Conservation (phyloP, 2,888 invertebrate species). For the Salpingus planirostris region DNA sequence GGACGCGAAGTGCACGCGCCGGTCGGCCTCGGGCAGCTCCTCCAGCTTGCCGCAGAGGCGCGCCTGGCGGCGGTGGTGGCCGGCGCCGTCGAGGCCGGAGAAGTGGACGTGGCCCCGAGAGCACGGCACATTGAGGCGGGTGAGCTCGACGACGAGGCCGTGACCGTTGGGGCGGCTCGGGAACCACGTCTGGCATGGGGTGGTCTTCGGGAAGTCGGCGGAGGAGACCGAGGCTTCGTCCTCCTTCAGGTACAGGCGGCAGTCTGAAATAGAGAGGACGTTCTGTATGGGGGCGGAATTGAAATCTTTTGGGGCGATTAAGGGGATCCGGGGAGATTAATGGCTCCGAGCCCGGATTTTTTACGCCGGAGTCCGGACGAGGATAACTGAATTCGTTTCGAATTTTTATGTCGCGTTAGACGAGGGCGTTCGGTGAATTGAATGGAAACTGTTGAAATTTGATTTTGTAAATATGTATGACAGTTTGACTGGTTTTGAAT, state of each 20-base stretch:
- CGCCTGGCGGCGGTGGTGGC: constrained; percentile 35
- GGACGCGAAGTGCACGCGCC: constrained; percentile 51
- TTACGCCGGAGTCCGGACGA: no score
- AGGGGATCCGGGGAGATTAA: no score
- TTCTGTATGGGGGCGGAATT: no score
- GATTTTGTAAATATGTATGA: no score
- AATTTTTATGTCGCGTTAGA: no score
- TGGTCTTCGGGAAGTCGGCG: constrained; percentile 44
- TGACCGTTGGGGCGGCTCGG: constrained; percentile 39
- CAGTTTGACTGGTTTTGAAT: no score
- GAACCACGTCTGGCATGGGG: constrained; percentile 49
- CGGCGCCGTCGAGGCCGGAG: constrained; percentile 37
- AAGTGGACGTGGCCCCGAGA: constrained; percentile 51
- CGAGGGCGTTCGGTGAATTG: no score
- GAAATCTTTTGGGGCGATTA: no score
- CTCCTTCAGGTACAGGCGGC: constrained; percentile 47
- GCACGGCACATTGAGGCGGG: constrained; percentile 63
- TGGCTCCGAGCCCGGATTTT: no score
- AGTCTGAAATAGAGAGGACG: constrained; percentile 52
- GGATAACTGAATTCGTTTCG: no score
- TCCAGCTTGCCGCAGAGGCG: constrained; percentile 62
- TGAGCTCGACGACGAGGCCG: constrained; percentile 57
- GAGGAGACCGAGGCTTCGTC: constrained; percentile 46
- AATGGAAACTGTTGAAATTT: no score
- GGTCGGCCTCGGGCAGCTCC: constrained; percentile 51